These are phyloP conservation scores for Scaptomyza parva DNA, from an alignment of 2,888 invertebrate species.

Conservation along the genomic window DNA sequence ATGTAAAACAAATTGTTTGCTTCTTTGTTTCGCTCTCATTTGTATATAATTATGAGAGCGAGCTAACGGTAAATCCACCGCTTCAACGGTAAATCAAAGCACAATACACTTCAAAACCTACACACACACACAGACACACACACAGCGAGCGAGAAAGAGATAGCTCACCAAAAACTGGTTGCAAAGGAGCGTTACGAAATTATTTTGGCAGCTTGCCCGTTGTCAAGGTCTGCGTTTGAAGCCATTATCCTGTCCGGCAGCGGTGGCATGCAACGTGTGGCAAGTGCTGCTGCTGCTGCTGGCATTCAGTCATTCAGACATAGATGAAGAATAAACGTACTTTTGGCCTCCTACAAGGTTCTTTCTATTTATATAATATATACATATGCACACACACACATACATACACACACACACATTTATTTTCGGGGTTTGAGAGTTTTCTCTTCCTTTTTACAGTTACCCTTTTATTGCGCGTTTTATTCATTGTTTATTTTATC, in stretches of 20 bases:
- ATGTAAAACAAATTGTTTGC: no score
- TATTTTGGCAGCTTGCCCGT: constrained; percentile 68
- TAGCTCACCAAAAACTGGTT: constrained; percentile 17
- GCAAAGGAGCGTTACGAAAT: constrained; percentile 65
- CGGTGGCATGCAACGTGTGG: constrained; percentile 25
- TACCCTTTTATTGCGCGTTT: background rate
- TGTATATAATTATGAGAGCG: constrained; percentile 31
- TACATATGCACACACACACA: background rate
- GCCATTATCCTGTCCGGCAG: constrained; percentile 34
- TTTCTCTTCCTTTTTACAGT: background rate
- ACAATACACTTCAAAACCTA: no score
- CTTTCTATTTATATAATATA: background rate
- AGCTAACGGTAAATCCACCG: constrained; percentile 2
- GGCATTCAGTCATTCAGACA: constrained; percentile 22
- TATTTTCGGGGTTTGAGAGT: background rate
- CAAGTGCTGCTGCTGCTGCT: constrained; percentile 12
- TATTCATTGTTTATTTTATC: constrained; percentile 1
- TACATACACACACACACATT: background rate
- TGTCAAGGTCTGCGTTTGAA: constrained; percentile 45
- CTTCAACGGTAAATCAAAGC: background rate
- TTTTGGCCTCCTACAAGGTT: background rate
- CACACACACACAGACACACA: constrained; percentile 2
- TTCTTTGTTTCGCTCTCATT: constrained; percentile 38
- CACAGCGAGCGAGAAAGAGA: no score
- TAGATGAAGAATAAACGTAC: background rate